Evolutionary conservation across 1,140 invertebrate species (phyloP), one percentile per base, ranked within the genome.

Genomic region (Macrobrachium rosenbergii): DNA sequence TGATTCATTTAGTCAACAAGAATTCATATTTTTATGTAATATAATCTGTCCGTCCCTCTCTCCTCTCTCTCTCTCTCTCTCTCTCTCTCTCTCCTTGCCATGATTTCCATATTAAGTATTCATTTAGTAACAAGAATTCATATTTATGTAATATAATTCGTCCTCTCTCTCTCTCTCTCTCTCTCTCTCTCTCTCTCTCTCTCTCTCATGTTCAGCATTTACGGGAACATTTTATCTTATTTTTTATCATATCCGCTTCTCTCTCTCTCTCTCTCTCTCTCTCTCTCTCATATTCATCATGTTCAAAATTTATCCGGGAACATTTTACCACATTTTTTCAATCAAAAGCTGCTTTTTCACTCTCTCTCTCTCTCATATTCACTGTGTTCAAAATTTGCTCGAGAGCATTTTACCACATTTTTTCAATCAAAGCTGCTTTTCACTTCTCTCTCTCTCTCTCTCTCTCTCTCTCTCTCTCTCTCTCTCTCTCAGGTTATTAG

Each of bases 121-220:
- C 1, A 37, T 37, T 37, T 37, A 37, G 28, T 37, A 37, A 52
- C 12, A 52, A 10, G 12, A 10, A 52, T 2, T 52, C 52, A 0
- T 52, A 52, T 52, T 52, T 5, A 52, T 52, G 52, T 52, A 10
- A 52, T 52, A 52, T 52, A 52, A 8, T n/a, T 52, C 5, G 10
- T 5, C 45, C 28, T 37, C 28, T 37, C 28, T 64, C 63, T 19
- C 17, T 11, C 67, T 72, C 67, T 72, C 67, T 72, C 67, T 72
- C 67, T 72, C 67, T 72, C 67, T 72, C 67, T 72, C 67, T 72
- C 67, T 72, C 67, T 72, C 67, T 72, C 67, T 72, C 67, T 72
- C 10, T n/a, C 3, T 72, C 67, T 72, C 67, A 23, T 37, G 21
- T 37, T 72, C 67, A 37, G 23, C 21, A 23, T 73, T n/a, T n/a